Percentiles rank a stretch among this genome's conserved stretches.
These are phyloP conservation scores for Sebastolobus altivelis DNA, from an alignment of 2,797 vertebrate species.

Conservation along the genomic window DNA sequence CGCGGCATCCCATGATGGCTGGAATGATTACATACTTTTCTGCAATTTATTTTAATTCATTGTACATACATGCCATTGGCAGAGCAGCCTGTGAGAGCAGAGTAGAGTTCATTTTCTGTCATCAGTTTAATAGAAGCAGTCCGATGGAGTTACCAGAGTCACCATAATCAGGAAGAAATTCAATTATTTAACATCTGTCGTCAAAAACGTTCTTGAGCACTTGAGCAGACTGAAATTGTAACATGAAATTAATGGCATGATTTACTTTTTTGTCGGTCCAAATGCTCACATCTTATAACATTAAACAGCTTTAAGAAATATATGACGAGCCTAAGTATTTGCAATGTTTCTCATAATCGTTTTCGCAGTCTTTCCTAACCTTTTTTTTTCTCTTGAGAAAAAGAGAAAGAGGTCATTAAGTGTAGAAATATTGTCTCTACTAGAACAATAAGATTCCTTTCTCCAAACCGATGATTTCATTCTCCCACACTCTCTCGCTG, in stretches of 20 bases:
- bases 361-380: background rate
- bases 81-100: conserved; percentile 31
- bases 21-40: conserved; percentile 56
- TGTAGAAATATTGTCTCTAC: conserved; percentile 21
- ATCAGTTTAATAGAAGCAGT: conserved; percentile 57
- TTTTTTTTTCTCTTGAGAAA: background rate
- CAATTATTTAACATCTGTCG: conserved; percentile 62
- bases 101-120: conserved; percentile 49
- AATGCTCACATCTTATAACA: conserved; percentile 12
- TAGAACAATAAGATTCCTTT: conserved; percentile 39
- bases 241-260: conserved; percentile 37
- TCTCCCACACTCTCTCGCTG: conserved; percentile 44
- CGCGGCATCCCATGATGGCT: conserved; percentile 37
- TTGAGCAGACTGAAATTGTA: conserved; percentile 49
- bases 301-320: conserved; percentile 19
- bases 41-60: conserved; percentile 59
- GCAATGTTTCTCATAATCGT: conserved; percentile 26
- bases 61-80: conserved; percentile 39
- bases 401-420: conserved; percentile 24
- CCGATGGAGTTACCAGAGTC: conserved; percentile 68
- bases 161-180: conserved; percentile 57
- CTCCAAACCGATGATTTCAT: conserved; percentile 41
- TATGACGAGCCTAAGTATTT: conserved; percentile 9
- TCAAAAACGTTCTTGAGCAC: conserved; percentile 36
- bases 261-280: conserved; percentile 37